Base-by-base conservation (phyloP, 2,888 invertebrate genomes). In the Deilephila porcellus region DNA sequence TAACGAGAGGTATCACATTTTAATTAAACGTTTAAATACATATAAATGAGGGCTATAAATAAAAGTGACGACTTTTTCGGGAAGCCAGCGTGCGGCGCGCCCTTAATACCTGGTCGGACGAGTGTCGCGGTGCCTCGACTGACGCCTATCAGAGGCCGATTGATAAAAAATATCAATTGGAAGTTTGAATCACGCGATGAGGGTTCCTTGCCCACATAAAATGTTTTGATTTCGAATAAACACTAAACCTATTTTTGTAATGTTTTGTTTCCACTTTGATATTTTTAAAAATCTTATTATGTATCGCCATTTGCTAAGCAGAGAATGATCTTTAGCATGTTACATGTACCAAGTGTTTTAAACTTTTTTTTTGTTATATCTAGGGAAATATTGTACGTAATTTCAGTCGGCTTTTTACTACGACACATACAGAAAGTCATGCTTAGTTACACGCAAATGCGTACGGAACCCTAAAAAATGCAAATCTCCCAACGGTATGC, bases 1-100 rank as follows among this genome's bases (percentile, higher is more conserved):
- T 73, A 78, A 80, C 76, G 80, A 82, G 82, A 83, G 81, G 81
- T 82, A 86, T 86, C 82, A 85, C 85, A 81, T 85, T 83, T 86
- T 86, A 86, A 88, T 87, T 89, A 82, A 87, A 84, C 76, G 80
- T 78, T 83, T 85, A 82, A 83, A 84, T 83, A 81, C 79, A 79
- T 84, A 82, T 80, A 79, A 79, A 82, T 77, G 79, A 75, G 71
- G 76, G 79, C 77, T 75, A 80, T 82, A 82, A 83, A 82, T 82
- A 79, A 77, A 81, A 75, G 73, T 62, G 37, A 52, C 76, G 83
- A 85, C 86, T 85, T 88, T 87, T 85, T 75, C 71, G 74, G 71
- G 77, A 78, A 77, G 29, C 45, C 74, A 75, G 32, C 45, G 45
- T 45, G 45, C n/a, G 56, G n/a, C 56, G 56, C 56, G 56, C 56